phyloP scores from a whole-genome alignment of 2,113 vertebrate genomes.

The Campylomormyrus numenius region DNA sequence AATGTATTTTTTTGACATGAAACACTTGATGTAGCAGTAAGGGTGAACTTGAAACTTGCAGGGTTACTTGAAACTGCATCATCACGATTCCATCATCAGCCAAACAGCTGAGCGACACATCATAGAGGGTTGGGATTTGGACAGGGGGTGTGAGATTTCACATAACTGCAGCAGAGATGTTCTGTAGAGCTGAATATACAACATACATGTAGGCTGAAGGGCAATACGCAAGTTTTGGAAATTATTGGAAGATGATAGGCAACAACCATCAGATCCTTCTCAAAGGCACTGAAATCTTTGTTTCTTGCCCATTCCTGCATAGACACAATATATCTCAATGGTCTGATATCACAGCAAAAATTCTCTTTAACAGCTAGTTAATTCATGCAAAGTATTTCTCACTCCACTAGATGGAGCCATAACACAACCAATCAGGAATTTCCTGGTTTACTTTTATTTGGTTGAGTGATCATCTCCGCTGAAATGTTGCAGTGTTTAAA shows the following conservation, averaged over 20 bases:
- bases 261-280: background rate
- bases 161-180: background rate
- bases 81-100: background rate
- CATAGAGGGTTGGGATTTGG: background rate
- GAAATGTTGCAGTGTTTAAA: background rate
- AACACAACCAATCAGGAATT: background rate
- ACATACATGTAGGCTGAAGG: background rate
- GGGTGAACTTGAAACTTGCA: background rate
- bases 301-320: background rate
- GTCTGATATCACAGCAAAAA: background rate
- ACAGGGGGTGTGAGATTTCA: background rate
- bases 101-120: background rate
- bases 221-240: background rate
- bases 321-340: background rate
- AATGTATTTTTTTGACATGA: background rate
- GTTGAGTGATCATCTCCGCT: background rate
- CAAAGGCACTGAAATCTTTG: background rate
- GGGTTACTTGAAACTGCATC: background rate
- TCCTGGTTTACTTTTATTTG: background rate
- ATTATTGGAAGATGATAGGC: background rate
- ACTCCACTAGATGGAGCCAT: slow-evolving; percentile 1
- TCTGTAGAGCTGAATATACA: background rate
- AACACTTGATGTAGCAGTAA: background rate
- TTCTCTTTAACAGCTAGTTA: background rate
- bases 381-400: background rate